These are phyloP conservation scores for Phalacrocorax pelagicus DNA, from an alignment of 2,113 vertebrate species.

Conservation along the genomic window DNA sequence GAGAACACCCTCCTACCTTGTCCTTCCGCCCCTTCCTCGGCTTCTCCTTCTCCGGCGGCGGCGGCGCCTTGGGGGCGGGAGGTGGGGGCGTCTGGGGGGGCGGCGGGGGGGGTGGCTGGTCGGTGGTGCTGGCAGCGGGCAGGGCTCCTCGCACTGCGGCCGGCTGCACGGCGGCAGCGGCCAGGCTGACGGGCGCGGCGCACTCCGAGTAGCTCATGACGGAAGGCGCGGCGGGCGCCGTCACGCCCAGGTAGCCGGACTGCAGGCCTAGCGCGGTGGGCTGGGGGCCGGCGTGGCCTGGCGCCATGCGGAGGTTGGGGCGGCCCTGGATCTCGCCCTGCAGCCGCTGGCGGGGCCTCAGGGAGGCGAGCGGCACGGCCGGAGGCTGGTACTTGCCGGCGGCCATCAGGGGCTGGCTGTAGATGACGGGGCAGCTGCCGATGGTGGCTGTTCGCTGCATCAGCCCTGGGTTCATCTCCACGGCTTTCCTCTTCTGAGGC, in stretches of 20 bases:
- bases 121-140: background rate
- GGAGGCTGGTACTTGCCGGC: slow-evolving; percentile 71
- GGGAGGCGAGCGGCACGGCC: background rate
- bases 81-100: slow-evolving; percentile 52
- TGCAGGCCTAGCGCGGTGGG: slow-evolving; percentile 56
- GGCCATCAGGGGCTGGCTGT: slow-evolving; percentile 81
- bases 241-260: slow-evolving; percentile 77
- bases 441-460: slow-evolving; percentile 86
- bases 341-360: slow-evolving; percentile 15
- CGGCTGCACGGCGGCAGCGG: no score
- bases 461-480: slow-evolving; percentile 71
- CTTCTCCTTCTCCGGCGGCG: slow-evolving; percentile 77
- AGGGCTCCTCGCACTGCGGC: no score
- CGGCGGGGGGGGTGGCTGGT: slow-evolving; percentile 62
- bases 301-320: background rate
- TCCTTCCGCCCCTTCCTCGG: slow-evolving; percentile 89
- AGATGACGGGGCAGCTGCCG: slow-evolving; percentile 91
- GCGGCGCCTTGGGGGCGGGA: slow-evolving; percentile 65
- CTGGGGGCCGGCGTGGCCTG: background rate
- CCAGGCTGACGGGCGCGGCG: no score
- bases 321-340: slow-evolving; percentile 62
- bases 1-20: slow-evolving; percentile 74
- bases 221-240: slow-evolving; percentile 68
- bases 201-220: slow-evolving; percentile 51
- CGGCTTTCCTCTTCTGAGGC: slow-evolving; percentile 85